Conservation (phyloP, 2,797 vertebrate genomes). For the Eulemur albifrons region DNA sequence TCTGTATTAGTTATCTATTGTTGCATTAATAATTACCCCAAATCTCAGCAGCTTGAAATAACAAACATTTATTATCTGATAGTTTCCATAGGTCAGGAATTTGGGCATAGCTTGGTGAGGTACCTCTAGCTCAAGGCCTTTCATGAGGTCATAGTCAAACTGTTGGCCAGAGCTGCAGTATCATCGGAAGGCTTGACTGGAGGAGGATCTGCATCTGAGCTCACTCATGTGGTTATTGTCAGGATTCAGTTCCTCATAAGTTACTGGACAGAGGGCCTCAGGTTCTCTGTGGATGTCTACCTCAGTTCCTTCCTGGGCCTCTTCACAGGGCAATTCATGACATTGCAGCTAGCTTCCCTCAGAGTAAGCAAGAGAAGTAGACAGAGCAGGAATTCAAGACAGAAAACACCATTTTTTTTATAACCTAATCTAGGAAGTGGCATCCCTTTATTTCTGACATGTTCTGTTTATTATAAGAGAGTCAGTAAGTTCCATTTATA, state of each 20-base stretch:
- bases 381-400: background rate
- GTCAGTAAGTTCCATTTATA: background rate
- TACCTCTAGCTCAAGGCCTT: background rate
- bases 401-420: background rate
- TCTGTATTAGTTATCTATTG: background rate
- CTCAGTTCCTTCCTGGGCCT: background rate
- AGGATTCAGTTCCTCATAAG: background rate
- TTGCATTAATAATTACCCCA: background rate
- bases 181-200: background rate
- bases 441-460: background rate
- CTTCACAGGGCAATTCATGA: background rate
- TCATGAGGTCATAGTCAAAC: background rate
- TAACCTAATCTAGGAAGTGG: background rate
- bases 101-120: background rate
- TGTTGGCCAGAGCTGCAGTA: background rate
- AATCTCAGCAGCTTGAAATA: background rate
- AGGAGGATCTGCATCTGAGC: background rate
- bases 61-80: background rate
- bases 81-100: background rate
- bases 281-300: background rate
- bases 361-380: background rate
- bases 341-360: background rate
- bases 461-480: slow-evolving; percentile 16
- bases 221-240: background rate
- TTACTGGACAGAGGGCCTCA: background rate